Evolutionary conservation across 2,797 vertebrate genomes (phyloP).

Genomic region (Bradypus variegatus): DNA sequence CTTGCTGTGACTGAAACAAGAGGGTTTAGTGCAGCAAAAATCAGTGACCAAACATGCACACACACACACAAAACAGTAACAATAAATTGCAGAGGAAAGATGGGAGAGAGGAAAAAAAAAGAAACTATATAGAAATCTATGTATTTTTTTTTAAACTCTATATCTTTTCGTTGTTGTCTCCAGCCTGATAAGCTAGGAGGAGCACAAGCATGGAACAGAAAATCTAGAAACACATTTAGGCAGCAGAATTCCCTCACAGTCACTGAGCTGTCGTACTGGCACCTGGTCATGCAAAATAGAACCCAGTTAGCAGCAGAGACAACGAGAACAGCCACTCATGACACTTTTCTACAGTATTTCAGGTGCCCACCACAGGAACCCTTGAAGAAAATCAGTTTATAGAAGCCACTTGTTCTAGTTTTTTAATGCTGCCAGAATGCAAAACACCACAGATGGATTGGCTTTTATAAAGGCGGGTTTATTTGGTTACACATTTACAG

Average conservation of each 20-base stretch:
- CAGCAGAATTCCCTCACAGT: slow-evolving; percentile 70
- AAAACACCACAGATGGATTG: no score
- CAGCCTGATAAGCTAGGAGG: slow-evolving; percentile 69
- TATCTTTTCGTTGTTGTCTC: slow-evolving; percentile 64
- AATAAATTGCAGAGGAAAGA: slow-evolving; percentile 51
- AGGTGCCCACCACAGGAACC: slow-evolving; percentile 88
- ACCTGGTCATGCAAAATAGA: slow-evolving; percentile 71
- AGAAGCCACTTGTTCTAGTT: slow-evolving; percentile 85
- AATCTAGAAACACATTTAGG: slow-evolving; percentile 55
- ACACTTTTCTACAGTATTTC: slow-evolving; percentile 86
- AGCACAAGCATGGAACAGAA: slow-evolving; percentile 59
- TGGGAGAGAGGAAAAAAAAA: slow-evolving; percentile 31
- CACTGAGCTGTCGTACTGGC: slow-evolving; percentile 80
- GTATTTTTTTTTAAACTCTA: slow-evolving; percentile 49
- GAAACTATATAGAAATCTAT: slow-evolving; percentile 64
- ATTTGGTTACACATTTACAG: no score
- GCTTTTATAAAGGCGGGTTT: no score
- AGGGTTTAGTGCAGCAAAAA: no score
- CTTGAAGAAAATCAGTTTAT: slow-evolving; percentile 85
- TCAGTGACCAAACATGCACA: no score
- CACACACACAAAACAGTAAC: no score
- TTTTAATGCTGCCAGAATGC: no score
- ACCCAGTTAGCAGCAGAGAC: slow-evolving; percentile 69
- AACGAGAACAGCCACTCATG: slow-evolving; percentile 67
- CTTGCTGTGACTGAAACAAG: no score